Evolutionary conservation across 2,888 invertebrate species (phyloP), one percentile per base, ranked within the genome.

Genomic region (Protophormia terraenovae): DNA sequence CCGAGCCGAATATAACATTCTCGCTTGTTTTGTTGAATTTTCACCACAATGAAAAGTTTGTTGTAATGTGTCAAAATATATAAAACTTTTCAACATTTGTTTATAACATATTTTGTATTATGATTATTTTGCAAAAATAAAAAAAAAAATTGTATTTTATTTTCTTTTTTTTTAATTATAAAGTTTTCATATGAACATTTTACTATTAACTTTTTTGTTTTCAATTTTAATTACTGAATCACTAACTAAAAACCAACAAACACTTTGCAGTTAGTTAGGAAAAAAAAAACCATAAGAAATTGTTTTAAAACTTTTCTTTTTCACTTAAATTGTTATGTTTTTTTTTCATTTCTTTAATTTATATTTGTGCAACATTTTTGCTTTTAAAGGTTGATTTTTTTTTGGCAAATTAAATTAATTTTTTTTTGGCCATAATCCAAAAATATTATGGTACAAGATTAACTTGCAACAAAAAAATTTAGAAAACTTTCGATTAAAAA

Each of bases 401-500:
- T n/a, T 58, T 38, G 50, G n/a, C n/a, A n/a, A n/a, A n/a, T n/a
- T n/a, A n/a, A n/a, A n/a, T n/a, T n/a, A 67, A 72, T 47, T 72
- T 19, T 41, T 69, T 72, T 75, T 66, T 85, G 85, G 82, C 85
- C 45, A 3, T 5, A 29, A 60, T 75, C 82, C 82, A 85, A 85
- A 75, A 67, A 50, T 85, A 79, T 82, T 78, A 60, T 82, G 62
- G 76, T 82, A 82, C 47, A 73, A 80, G 35, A 80, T 85, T 85
- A 82, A 85, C 85, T 83, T 82, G 78, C 82, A 78, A 64, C 35
- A 47, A 55, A 45, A n/a, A 73, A 77, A 45, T 69, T 73, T 62
- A 35, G n/a, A 75, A 76, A 81, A 71, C 75, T 82, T 75, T 76
- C 78, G 82, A 85, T 85, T 82, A 78, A 75, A 82, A 79, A 81